phyloP scores from a whole-genome alignment of 2,797 vertebrate species.

The Cyclopterus lumpus region DNA sequence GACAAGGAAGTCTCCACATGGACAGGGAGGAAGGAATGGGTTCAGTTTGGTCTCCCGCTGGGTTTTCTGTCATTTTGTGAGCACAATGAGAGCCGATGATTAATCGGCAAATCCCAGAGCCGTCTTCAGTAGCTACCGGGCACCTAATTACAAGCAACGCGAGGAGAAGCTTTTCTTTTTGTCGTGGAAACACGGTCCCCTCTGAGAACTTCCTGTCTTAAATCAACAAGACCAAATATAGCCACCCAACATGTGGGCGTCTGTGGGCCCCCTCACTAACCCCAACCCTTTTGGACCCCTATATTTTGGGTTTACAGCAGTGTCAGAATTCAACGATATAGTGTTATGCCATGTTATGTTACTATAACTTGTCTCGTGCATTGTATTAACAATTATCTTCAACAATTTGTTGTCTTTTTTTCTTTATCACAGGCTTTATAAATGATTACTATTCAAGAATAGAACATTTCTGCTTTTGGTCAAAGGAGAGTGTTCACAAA shows the following conservation, averaged over 20 bases:
- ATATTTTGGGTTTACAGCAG: not conserved
- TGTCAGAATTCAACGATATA: too few species aligned
- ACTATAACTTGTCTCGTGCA: too few species aligned
- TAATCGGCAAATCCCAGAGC: not conserved
- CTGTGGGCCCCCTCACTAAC: not conserved
- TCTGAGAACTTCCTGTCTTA: conserved; percentile 7
- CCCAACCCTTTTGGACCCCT: not conserved
- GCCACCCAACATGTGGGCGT: not conserved
- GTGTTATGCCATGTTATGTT: too few species aligned
- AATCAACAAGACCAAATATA: conserved; percentile 29
- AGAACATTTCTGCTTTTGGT: not conserved
- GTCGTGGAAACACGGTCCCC: not conserved
- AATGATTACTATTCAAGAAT: not conserved
- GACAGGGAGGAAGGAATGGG: conserved; percentile 10
- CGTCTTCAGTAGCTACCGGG: conserved; percentile 5
- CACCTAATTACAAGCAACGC: not conserved
- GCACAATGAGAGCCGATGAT: conserved; percentile 1
- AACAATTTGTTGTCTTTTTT: too few species aligned
- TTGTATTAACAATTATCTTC: too few species aligned
- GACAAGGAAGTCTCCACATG: not conserved
- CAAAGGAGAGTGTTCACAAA: not conserved
- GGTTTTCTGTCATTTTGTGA: conserved; percentile 9
- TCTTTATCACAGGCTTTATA: not conserved
- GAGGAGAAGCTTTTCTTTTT: not conserved
- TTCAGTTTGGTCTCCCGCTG: conserved; percentile 5